These are phyloP conservation scores for Eubucco bourcierii DNA, from an alignment of 2,113 vertebrate species.

Conservation along the genomic window DNA sequence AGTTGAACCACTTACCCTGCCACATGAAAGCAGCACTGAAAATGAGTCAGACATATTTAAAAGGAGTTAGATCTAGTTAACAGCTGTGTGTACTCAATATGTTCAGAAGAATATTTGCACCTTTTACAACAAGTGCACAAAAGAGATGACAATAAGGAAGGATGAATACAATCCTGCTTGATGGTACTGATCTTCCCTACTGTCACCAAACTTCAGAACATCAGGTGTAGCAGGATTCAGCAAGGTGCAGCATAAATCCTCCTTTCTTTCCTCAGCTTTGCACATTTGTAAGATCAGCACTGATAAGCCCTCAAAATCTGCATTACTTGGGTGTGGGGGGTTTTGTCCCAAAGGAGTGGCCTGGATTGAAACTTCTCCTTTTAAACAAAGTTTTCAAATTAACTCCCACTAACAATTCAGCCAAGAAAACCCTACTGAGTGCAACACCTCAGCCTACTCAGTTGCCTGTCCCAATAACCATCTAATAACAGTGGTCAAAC, in stretches of 20 bases:
- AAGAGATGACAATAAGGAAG: neutral
- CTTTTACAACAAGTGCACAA: neutral
- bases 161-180: neutral
- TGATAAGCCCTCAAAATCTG: neutral
- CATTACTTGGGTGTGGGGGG: neutral
- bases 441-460: neutral
- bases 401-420: neutral
- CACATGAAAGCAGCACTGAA: neutral
- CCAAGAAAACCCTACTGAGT: neutral
- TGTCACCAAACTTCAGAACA: neutral
- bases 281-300: neutral
- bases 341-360: neutral
- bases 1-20: neutral
- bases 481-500: neutral
- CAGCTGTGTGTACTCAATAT: neutral
- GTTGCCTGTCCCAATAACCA: neutral
- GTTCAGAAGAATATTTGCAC: neutral
- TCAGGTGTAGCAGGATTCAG: neutral
- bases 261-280: neutral
- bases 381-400: neutral
- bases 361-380: neutral
- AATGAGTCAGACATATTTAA: neutral
- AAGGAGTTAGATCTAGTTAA: neutral
- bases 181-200: fast-evolving
- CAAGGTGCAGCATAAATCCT: neutral